Evolutionary conservation across 2,797 vertebrate genomes (phyloP), one percentile per base, ranked within the genome.

Genomic region (Chloroceryle inda): DNA sequence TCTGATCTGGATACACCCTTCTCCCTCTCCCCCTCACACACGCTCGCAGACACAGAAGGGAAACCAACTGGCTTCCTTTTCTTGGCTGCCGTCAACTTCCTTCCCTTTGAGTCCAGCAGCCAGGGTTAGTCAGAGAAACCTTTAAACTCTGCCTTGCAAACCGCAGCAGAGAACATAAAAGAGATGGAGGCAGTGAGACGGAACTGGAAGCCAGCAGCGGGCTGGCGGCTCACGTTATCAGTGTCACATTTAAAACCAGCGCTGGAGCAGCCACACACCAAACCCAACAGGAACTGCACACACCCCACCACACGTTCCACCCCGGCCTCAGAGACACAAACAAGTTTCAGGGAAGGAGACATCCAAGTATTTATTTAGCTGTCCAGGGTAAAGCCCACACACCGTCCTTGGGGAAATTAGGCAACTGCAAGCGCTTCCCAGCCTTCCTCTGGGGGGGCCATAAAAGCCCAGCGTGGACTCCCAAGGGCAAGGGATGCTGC

Each of bases 51-150:
- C 24, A 3, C 89, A 31, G 67, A 83, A 59, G 83, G 95, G 95
- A 95, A 94, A 82, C 86, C 87, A 24, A 73, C 37, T 11, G 37
- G 22, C 85, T 96, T 89, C 92, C 94, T 94, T 13, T 21, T 13
- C 80, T 73, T 53, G 95, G 73, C 87, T 72, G 86, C 85, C 12
- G 79, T 55, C 31, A 4, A 55, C 47, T 96, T 95, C 91, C 95
- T 91, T 88, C 93, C 89, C 81, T 84, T n/a, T 35, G 94, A 92
- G 85, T n/a, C 87, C 33, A 0, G 50, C 63, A 85, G 90, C 92
- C 63, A 31, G 87, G 86, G 81, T 61, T 72, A 53, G 76, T 49
- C 77, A 24, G 42, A 67, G 56, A 27, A 92, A 40, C 69, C 93
- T 82, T 56, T 21, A 44, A 74, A 22, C 67, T 4, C 22, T 23